A percentile compares a stretch with the other conserved stretches of the same genome.
Evolutionary conservation across 2,113 vertebrate species (phyloP).

Genomic region (Serranochromis macrocephalus): DNA sequence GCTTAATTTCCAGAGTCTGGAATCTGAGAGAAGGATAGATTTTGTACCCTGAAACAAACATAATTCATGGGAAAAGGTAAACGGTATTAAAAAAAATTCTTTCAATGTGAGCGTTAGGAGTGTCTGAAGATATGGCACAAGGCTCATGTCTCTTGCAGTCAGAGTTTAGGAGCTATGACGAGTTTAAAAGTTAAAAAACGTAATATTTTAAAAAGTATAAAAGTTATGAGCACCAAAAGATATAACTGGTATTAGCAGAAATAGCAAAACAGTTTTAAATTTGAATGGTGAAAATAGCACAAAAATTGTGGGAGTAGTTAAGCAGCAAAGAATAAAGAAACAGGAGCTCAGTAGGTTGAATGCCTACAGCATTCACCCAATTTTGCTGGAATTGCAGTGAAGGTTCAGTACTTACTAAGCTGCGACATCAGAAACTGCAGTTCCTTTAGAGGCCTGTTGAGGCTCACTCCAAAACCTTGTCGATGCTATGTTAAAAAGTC

Average conservation of each 20-base stretch:
- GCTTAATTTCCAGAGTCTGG: background rate
- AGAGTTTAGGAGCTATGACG: background rate
- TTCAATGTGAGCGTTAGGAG: background rate
- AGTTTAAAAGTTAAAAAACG: background rate
- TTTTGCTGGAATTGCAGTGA: background rate
- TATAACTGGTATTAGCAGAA: background rate
- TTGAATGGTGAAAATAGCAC: background rate
- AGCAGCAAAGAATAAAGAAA: background rate
- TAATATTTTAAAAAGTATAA: background rate
- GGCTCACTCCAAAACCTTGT: background rate
- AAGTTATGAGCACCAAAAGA: background rate
- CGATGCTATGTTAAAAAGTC: background rate
- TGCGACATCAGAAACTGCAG: background rate
- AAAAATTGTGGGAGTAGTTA: background rate
- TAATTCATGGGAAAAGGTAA: background rate
- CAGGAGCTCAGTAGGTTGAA: background rate
- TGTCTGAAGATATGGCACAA: background rate
- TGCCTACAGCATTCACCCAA: background rate
- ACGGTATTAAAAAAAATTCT: background rate
- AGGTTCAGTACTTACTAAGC: background rate
- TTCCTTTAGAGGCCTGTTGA: background rate
- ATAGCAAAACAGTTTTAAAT: background rate
- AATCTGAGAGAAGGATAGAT: background rate
- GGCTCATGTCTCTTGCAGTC: background rate
- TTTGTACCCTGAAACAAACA: background rate